Conservation (phyloP, 2,797 vertebrate genomes). For the Danio choprae region DNA sequence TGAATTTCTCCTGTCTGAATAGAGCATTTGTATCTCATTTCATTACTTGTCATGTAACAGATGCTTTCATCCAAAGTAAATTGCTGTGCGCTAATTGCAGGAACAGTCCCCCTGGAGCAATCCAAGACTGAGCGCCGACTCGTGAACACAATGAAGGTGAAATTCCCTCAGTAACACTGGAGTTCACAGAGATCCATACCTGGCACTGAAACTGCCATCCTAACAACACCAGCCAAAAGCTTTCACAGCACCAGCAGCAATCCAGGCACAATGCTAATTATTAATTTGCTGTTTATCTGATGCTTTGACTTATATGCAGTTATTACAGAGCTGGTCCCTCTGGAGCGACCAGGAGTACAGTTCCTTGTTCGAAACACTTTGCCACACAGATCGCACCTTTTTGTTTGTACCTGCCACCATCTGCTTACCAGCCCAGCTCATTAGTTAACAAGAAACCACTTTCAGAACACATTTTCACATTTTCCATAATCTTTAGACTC, state of each 20-base stretch:
- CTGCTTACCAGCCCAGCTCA: not conserved
- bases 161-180: slow-evolving; percentile 11
- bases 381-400: not conserved
- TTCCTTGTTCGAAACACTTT: not conserved
- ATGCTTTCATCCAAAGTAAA: slow-evolving; percentile 40
- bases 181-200: slow-evolving; percentile 6
- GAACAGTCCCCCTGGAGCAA: slow-evolving; percentile 34
- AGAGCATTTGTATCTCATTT: slow-evolving; percentile 30
- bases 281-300: slow-evolving; percentile 16
- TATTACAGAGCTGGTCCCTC: not conserved
- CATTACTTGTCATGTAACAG: slow-evolving; percentile 44
- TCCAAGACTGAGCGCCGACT: not conserved
- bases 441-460: not conserved
- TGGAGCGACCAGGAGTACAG: not conserved
- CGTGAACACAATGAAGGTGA: slow-evolving; percentile 37
- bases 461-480: not conserved
- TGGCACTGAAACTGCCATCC: not conserved
- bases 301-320: not conserved
- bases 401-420: not conserved
- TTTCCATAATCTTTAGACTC: not conserved
- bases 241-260: not conserved
- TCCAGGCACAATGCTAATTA: slow-evolving; percentile 2
- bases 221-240: not conserved
- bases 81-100: slow-evolving; percentile 33
- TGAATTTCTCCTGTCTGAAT: slow-evolving; percentile 1